Evolutionary conservation across 2,888 invertebrate species (phyloP).

Genomic region (Cryptus armator): DNA sequence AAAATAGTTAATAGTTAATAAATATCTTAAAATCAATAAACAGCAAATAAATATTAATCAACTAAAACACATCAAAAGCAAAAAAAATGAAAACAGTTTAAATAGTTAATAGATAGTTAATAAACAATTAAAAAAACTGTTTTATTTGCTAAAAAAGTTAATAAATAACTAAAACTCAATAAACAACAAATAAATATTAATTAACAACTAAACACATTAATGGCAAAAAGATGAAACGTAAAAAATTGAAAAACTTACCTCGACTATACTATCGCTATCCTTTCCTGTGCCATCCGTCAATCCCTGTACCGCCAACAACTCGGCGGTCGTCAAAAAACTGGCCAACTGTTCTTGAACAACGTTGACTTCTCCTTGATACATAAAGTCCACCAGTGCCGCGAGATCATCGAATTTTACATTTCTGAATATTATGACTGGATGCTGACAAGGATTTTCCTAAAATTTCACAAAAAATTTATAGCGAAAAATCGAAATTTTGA

Average conservation of each 20-base stretch:
- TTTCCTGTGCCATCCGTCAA: conserved; percentile 88
- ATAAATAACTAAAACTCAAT: too few relatives aligned
- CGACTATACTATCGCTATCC: conserved; percentile 81
- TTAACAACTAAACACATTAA: background rate
- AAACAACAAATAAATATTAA: background rate
- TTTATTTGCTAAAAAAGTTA: too few relatives aligned
- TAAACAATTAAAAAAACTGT: too few relatives aligned
- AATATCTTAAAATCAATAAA: too few relatives aligned
- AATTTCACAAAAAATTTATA: conserved; percentile 79
- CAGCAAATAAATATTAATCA: too few relatives aligned
- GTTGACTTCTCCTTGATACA: conserved; percentile 94
- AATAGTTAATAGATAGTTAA: too few relatives aligned
- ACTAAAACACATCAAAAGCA: too few relatives aligned
- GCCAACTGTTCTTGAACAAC: conserved; percentile 92
- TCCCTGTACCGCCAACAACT: conserved; percentile 91
- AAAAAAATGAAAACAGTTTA: too few relatives aligned
- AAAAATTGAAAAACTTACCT: conserved; percentile 73
- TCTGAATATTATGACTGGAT: conserved; percentile 93
- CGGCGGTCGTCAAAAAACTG: conserved; percentile 92
- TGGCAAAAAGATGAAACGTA: background rate
- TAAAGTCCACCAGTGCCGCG: conserved; percentile 92
- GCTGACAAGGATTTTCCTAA: conserved; percentile 92
- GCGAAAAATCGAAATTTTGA: background rate
- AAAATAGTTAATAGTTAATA: too few relatives aligned
- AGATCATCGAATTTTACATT: conserved; percentile 93